Percentiles rank a stretch among this genome's conserved stretches.
Conservation (phyloP, 2,113 vertebrate genomes). For the Protomyctophum bolini region DNA sequence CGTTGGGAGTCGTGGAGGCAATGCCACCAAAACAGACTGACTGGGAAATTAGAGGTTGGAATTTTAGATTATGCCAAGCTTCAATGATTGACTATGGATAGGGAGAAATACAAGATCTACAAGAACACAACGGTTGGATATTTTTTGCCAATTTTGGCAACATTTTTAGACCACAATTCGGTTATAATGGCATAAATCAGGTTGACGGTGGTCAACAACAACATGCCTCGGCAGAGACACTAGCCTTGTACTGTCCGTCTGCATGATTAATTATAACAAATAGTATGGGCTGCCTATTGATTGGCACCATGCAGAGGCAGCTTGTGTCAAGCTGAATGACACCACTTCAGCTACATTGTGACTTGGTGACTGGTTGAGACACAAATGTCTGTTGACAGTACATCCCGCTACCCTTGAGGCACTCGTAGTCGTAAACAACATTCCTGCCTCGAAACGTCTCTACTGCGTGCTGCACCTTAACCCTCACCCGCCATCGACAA, state of each 20-base stretch:
- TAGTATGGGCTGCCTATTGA: background rate
- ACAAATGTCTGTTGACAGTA: conserved; percentile 62
- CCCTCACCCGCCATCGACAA: background rate
- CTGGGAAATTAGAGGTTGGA: no score
- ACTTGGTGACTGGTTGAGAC: conserved; percentile 25
- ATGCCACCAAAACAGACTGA: no score
- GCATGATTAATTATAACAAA: background rate
- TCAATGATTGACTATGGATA: no score
- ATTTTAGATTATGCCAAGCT: no score
- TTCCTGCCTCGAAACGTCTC: conserved; percentile 39
- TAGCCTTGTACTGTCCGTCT: background rate
- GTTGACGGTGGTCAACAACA: no score
- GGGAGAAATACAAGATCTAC: no score
- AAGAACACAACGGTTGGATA: no score
- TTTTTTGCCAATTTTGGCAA: no score
- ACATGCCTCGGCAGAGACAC: no score
- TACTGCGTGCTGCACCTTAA: conserved; percentile 2
- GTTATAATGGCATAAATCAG: no score
- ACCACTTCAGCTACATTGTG: conserved; percentile 2
- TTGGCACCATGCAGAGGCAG: background rate
- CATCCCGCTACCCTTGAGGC: conserved; percentile 27
- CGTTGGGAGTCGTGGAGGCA: conserved; percentile 1
- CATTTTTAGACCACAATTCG: no score
- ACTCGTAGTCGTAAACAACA: conserved; percentile 62
- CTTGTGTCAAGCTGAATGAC: background rate